phyloP scores from a whole-genome alignment of 2,113 vertebrate species.

The Micronisus gabar region DNA sequence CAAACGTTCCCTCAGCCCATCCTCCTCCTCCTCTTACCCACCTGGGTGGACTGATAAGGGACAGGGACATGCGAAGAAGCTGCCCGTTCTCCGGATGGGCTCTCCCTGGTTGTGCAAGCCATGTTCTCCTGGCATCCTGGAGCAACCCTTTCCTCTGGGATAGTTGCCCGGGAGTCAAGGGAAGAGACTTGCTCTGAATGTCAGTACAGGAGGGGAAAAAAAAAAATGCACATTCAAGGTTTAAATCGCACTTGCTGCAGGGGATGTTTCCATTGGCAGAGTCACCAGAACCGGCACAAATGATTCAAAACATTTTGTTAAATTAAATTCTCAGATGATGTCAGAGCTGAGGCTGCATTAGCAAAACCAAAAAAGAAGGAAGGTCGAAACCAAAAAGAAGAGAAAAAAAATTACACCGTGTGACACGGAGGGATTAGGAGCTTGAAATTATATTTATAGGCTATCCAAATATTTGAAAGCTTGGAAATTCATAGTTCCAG shows the following conservation, averaged over 20 bases:
- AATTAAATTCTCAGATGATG: conserved; percentile 47
- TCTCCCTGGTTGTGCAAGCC: not conserved
- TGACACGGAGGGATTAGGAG: conserved; percentile 40
- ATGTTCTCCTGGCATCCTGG: not conserved
- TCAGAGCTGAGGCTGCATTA: conserved; percentile 23
- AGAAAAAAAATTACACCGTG: not conserved
- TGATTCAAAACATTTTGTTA: conserved; percentile 44
- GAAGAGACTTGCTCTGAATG: not conserved
- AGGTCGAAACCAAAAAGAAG: not conserved
- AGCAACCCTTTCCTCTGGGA: not conserved
- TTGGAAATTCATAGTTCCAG: conserved; percentile 37
- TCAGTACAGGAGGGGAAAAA: not conserved
- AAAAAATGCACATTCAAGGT: not conserved
- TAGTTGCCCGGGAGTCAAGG: not conserved
- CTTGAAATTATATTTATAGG: conserved; percentile 51
- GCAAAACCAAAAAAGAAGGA: conserved; percentile 4
- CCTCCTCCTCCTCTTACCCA: not conserved
- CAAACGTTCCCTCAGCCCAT: not conserved
- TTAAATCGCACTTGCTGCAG: conserved; percentile 31
- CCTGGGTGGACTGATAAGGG: not conserved
- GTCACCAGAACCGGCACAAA: not conserved
- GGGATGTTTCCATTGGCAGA: conserved; percentile 52
- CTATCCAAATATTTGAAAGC: conserved; percentile 47
- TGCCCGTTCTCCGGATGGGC: not conserved
- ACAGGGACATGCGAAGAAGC: not conserved